Evolutionary conservation across 1,140 invertebrate genomes (phyloP).

Genomic region (Drosophila equinoxialis): DNA sequence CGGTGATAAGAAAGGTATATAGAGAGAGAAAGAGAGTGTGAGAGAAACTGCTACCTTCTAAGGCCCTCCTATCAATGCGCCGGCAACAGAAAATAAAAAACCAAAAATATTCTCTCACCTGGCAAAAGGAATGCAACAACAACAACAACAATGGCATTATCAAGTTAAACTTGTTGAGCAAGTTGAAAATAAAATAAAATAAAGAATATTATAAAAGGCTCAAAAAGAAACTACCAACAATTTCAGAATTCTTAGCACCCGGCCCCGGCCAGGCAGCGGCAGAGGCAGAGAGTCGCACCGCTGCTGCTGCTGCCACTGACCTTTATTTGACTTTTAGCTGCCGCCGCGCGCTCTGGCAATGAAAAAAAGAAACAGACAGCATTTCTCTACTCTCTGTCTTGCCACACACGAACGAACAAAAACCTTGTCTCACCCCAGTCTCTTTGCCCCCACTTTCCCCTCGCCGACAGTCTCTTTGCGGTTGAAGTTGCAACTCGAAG

Average conservation of each 20-base stretch:
- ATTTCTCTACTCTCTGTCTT: constrained; percentile 52
- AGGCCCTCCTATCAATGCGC: constrained; percentile 62
- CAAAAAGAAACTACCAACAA: constrained; percentile 69
- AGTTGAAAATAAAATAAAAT: constrained; percentile 41
- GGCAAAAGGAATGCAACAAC: constrained; percentile 32
- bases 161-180: constrained; percentile 73
- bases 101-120: constrained; percentile 18
- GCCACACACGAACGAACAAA: constrained; percentile 50
- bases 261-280: constrained; percentile 30
- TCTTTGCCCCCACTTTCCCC: neutral
- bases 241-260: constrained; percentile 61
- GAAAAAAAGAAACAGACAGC: constrained; percentile 58
- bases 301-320: constrained; percentile 57
- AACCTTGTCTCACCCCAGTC: constrained; percentile 23
- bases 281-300: constrained; percentile 41
- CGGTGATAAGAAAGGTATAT: constrained; percentile 56
- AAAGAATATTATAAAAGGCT: constrained; percentile 17
- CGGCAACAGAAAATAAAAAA: constrained; percentile 45
- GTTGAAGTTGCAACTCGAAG: constrained; percentile 34
- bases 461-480: neutral
- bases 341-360: constrained; percentile 55
- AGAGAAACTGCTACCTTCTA: neutral
- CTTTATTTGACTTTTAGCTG: constrained; percentile 79
- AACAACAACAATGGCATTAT: constrained; percentile 58
- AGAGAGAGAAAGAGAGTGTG: constrained; percentile 7